Evolutionary conservation across 2,888 invertebrate genomes (phyloP), one percentile per base, ranked within the genome.

Genomic region (Drosophila quinaria): DNA sequence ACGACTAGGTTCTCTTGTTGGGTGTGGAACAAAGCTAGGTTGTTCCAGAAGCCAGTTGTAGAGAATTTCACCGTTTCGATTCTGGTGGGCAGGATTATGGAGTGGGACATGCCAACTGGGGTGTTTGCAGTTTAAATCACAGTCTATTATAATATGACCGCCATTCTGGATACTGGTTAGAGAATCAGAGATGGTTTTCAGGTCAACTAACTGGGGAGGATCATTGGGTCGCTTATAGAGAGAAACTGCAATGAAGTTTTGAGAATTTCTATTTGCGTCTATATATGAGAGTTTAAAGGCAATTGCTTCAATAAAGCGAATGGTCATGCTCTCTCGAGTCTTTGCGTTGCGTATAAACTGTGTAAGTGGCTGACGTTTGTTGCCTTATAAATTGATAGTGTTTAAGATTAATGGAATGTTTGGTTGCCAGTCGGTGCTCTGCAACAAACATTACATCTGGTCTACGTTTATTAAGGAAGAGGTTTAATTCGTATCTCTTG

Each of bases 61-160:
- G 0, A 50, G 17, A 0, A 13, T 25, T 13, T 41, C 10, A 1
- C 63, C 55, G 17, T 22, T 56, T n/a, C n/a, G n/a, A n/a, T n/a
- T 42, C 1, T 25, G 4, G 9, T 63, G 55, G 0, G 15, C 1
- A 9, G 25, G 25, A 6, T 10, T 50, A 1, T 50, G 49, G 1
- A 10, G 1, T 0, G 63, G 55, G 2, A 54, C 3, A 4, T 55
- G 54, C 62, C 62, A 62, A 11, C 54, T 62, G 10, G 62, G 54
- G 2, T 62, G 54, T n/a, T 62, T 63, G 9, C 47, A 31, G 11
- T 62, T 62, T 1, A 62, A 2, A 13, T 55, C 54, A 8, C 62
- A 46, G 4, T 41, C 52, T 25, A 29, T 52, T 15, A 39, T 39
- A 1, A 41, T 17, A 5, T 52, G 39, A 22, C 29, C 6, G 9